A percentile compares a stretch with the other conserved stretches of the same genome.
phyloP scores from a whole-genome alignment of 92 coral and sea anemone species.

The Umimayanthus chanpuru region DNA sequence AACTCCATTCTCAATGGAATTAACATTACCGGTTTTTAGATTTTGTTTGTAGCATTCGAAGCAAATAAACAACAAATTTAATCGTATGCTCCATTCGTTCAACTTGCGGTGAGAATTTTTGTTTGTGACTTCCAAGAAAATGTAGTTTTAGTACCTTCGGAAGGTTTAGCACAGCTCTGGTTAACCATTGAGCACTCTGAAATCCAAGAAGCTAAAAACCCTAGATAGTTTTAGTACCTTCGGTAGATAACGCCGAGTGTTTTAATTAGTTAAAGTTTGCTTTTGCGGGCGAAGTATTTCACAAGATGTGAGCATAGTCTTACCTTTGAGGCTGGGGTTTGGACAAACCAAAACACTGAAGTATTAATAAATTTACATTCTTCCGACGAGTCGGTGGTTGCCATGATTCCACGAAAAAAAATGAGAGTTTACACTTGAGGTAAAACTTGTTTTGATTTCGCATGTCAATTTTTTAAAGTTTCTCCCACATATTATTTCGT shows the following conservation, averaged over 20 bases:
- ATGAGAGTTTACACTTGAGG: background rate
- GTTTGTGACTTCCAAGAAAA: no score
- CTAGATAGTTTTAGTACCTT: no score
- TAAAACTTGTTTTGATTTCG: background rate
- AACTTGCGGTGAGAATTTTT: no score
- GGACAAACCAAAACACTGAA: background rate
- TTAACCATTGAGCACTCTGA: no score
- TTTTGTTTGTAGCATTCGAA: background rate
- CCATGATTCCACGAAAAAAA: background rate
- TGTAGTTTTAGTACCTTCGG: no score
- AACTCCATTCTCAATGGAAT: background rate
- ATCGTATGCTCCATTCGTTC: background rate
- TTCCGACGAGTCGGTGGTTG: background rate
- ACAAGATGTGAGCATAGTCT: background rate
- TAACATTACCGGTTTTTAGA: background rate
- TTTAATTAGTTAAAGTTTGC: background rate
- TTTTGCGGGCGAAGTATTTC: background rate
- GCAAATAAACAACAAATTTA: background rate
- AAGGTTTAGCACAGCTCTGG: no score
- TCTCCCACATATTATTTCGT: background rate
- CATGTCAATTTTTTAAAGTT: no score
- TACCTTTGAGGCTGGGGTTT: background rate
- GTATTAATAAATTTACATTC: background rate
- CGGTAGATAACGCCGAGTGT: no score
- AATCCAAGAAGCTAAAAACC: no score